Percentiles rank a stretch among this genome's conserved stretches.
Conservation (phyloP, 2,888 invertebrate species). For the Heteropelma amictum region DNA sequence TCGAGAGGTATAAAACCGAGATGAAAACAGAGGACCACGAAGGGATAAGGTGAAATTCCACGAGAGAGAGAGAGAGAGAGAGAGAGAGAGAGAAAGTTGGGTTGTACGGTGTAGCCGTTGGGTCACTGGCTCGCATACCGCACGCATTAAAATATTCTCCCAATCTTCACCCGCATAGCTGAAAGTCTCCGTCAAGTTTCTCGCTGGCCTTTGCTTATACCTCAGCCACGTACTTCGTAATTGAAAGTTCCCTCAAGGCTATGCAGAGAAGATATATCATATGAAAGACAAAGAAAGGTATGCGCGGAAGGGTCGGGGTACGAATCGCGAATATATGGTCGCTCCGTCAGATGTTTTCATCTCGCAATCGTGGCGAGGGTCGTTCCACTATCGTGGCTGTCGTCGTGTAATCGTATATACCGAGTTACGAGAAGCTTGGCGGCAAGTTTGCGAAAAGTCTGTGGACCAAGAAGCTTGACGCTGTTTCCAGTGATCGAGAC, state of each 20-base stretch:
- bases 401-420: constrained; percentile 17
- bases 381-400: neutral
- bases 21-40: neutral
- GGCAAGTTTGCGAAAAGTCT: constrained; percentile 67
- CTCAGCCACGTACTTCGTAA: constrained; percentile 10
- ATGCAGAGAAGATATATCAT: constrained; percentile 12
- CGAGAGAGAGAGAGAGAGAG: constrained; percentile 11
- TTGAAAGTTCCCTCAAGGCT: no score
- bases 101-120: constrained; percentile 10
- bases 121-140: constrained; percentile 24
- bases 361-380: neutral
- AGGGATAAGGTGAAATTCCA: neutral
- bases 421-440: constrained; percentile 68
- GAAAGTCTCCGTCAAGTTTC: constrained; percentile 50
- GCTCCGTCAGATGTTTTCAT: no score
- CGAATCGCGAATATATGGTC: no score
- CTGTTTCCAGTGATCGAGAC: constrained; percentile 16
- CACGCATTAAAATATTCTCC: constrained; percentile 48
- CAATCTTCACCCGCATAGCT: constrained; percentile 28
- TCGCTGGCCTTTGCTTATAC: constrained; percentile 10
- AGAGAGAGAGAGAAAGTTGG: constrained; percentile 25
- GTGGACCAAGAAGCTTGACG: constrained; percentile 36
- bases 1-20: neutral
- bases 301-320: neutral
- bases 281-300: no score